These are phyloP conservation scores for Scaptomyza pallida DNA, from an alignment of 1,140 invertebrate species.

Conservation along the genomic window DNA sequence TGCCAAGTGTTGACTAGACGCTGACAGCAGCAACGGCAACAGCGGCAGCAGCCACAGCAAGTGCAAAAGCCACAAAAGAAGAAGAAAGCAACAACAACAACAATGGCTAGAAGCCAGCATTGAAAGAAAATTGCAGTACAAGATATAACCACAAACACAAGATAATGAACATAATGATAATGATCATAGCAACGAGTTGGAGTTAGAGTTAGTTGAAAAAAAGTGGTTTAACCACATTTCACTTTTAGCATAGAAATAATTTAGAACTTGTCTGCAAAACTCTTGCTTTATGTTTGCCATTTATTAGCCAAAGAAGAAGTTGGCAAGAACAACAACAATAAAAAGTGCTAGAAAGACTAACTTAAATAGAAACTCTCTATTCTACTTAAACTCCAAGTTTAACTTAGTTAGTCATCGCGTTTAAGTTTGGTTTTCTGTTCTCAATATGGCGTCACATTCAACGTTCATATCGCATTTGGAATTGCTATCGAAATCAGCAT, in stretches of 20 bases:
- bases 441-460: slow-evolving; percentile 31
- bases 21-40: slow-evolving; percentile 57
- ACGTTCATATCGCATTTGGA: slow-evolving; percentile 1
- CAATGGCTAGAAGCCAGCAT: slow-evolving; percentile 61
- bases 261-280: slow-evolving; percentile 66
- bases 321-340: background rate
- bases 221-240: slow-evolving; percentile 75
- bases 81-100: slow-evolving; percentile 53
- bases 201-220: slow-evolving; percentile 32
- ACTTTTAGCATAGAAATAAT: slow-evolving; percentile 80
- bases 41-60: slow-evolving; percentile 52
- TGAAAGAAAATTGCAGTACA: slow-evolving; percentile 76
- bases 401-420: slow-evolving; percentile 3
- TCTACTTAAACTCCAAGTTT: background rate
- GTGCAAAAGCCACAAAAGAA: slow-evolving; percentile 49
- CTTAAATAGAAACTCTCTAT: background rate
- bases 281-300: slow-evolving; percentile 27
- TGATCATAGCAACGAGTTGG: slow-evolving; percentile 11
- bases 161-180: slow-evolving; percentile 5
- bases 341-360: background rate
- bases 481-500: slow-evolving; percentile 34
- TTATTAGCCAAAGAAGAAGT: slow-evolving; percentile 22
- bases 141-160: slow-evolving; percentile 33
- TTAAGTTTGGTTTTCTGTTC: background rate
- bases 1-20: slow-evolving; percentile 69